Base-by-base conservation (phyloP, 2,797 vertebrate genomes). In the Acanthiza pusilla region DNA sequence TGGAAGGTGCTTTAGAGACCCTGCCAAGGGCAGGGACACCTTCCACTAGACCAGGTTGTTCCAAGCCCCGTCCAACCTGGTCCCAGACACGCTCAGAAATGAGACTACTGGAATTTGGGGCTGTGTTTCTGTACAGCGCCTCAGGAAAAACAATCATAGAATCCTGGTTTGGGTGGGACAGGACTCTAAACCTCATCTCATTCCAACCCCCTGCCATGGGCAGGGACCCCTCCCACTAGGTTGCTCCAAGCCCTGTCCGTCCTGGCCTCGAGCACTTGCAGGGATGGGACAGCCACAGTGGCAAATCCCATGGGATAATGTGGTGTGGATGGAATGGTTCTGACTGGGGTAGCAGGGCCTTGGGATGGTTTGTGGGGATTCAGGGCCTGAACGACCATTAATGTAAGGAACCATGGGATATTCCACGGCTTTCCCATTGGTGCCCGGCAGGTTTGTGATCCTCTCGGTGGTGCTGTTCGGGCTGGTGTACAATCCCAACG, bases 401-500 rank as follows among this genome's bases (percentile, higher is more conserved):
- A 20, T 3, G 17, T 36, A 11, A 42, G 50, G n/a, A 75, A 50
- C 16, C 11, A 8, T 15, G 63, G 73, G 84, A 13, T 85, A 1
- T 66, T 21, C 36, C 23, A 3, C 9, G 63, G 32, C 43, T 90
- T 75, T 18, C 61, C 48, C 50, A 12, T 84, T n/a, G 70, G 19
- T 25, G 5, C 16, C 26, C 9, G 86, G 25, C 97, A 99, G 99
- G 99, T 98, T 99, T 96, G 99, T 99, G 97, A 99, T 99, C 95
- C 98, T 99, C 95, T 99, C 99, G 3, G 99, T 99, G 98, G 99
- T 99, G 97, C 98, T 99, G 95, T 99, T 99, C 4, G 99, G 99
- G 93, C 98, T 99, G 96, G 99, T 98, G 34, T 99, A 99, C 85
- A 99, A 98, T 84, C 99, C 98, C 9, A 98, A 98, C 72, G 98